Conservation (phyloP, 2,797 vertebrate genomes). For the Sebastes goodei region DNA sequence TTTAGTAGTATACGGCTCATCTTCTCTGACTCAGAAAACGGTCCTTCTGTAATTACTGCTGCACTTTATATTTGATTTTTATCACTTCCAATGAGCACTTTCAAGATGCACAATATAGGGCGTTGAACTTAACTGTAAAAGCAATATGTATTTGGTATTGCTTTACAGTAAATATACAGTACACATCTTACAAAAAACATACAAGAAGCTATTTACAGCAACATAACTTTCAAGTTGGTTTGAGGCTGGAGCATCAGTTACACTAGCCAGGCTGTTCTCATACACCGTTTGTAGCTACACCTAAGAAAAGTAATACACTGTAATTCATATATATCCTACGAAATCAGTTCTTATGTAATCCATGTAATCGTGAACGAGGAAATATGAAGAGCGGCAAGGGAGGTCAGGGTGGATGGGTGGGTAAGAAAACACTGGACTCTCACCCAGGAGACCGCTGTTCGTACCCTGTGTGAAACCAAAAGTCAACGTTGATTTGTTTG, state of each 20-base stretch:
- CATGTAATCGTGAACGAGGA: too few relatives aligned
- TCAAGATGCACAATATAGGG: background rate
- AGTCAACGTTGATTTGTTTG: background rate
- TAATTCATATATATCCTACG: too few relatives aligned
- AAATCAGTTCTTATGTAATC: too few relatives aligned
- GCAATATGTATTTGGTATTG: background rate
- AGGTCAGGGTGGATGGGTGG: too few relatives aligned
- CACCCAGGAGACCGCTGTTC: too few relatives aligned
- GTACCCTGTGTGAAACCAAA: background rate
- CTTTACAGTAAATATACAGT: background rate
- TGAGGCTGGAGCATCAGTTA: background rate
- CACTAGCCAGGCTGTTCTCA: background rate
- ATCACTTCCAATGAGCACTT: background rate
- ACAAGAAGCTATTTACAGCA: background rate
- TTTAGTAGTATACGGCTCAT: constrained; percentile 44
- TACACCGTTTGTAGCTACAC: background rate
- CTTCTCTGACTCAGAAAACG: constrained; percentile 39
- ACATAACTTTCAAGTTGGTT: background rate
- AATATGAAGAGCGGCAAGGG: too few relatives aligned
- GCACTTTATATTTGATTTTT: constrained; percentile 22
- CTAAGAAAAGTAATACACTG: background rate
- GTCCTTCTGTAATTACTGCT: constrained; percentile 31
- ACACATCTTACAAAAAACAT: background rate
- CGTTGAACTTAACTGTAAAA: background rate
- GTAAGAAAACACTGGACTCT: too few relatives aligned